Conservation (phyloP, 2,797 vertebrate species). For the Oryzias sinensis region DNA sequence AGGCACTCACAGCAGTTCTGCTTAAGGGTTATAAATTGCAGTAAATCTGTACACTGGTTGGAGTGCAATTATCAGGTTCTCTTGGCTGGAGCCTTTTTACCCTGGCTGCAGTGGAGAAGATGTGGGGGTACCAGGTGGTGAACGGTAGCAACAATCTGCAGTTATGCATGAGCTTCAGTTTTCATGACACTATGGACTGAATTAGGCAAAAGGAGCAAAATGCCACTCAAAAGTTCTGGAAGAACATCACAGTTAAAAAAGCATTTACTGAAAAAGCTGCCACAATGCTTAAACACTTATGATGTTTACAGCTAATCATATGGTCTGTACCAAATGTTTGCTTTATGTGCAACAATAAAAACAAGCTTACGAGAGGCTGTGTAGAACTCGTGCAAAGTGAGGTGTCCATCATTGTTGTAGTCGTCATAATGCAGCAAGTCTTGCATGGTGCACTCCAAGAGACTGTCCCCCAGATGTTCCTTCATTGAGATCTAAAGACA, state of each 20-base stretch:
- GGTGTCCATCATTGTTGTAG: slow-evolving; percentile 86
- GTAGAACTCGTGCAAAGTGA: slow-evolving; percentile 90
- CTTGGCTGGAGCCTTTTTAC: slow-evolving; percentile 33
- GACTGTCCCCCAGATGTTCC: slow-evolving; percentile 78
- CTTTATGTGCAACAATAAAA: neutral
- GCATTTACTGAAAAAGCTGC: neutral
- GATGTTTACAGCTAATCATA: too few relatives aligned
- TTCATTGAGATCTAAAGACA: slow-evolving; percentile 70
- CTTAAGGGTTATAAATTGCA: slow-evolving; percentile 39
- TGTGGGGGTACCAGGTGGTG: slow-evolving; percentile 1
- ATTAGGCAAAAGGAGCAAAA: too few relatives aligned
- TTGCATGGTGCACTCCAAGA: slow-evolving; percentile 84
- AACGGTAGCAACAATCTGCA: neutral
- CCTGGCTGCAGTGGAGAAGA: slow-evolving; percentile 8
- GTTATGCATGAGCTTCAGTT: neutral
- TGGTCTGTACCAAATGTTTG: too few relatives aligned
- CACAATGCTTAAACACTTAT: too few relatives aligned
- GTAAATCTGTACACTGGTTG: slow-evolving; percentile 18
- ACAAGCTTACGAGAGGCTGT: slow-evolving; percentile 92
- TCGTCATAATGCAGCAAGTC: slow-evolving; percentile 93
- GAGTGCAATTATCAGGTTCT: slow-evolving; percentile 50
- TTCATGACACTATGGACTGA: too few relatives aligned
- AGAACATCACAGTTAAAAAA: neutral
- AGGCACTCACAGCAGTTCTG: slow-evolving; percentile 42
- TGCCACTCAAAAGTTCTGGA: too few relatives aligned